Conservation (phyloP, 1,140 invertebrate species). For the Penaeus vannamei region DNA sequence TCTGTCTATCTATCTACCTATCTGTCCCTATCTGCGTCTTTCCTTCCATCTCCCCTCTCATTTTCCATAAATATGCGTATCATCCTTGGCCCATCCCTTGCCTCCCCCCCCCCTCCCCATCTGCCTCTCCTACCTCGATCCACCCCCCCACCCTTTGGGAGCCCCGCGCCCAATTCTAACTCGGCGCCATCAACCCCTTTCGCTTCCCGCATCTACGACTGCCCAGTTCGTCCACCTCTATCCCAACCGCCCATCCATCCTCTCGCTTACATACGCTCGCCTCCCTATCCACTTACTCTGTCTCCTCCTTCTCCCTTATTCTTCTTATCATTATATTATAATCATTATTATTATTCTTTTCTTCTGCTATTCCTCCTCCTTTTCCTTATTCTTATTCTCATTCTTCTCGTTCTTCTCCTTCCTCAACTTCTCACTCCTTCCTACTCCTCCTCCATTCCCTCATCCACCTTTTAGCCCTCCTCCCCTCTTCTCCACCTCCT, state of each 20-base stretch:
- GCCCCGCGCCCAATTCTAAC: too few relatives aligned
- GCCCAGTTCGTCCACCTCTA: slow-evolving; percentile 25
- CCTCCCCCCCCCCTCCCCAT: too few relatives aligned
- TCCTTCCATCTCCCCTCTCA: too few relatives aligned
- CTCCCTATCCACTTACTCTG: not conserved
- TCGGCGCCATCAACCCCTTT: too few relatives aligned
- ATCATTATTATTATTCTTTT: not conserved
- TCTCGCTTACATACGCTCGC: slow-evolving; percentile 20
- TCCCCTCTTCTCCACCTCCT: not conserved
- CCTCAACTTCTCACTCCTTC: not conserved
- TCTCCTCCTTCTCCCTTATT: not conserved
- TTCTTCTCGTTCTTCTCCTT: not conserved
- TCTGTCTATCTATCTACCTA: slow-evolving; percentile 18
- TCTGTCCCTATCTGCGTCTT: too few relatives aligned
- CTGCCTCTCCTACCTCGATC: too few relatives aligned
- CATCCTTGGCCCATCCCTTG: too few relatives aligned
- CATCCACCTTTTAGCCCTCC: not conserved
- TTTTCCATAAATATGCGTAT: too few relatives aligned
- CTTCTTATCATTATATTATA: not conserved
- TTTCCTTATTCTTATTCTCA: not conserved
- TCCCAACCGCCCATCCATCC: slow-evolving; percentile 31
- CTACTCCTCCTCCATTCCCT: not conserved
- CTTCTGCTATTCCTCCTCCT: not conserved
- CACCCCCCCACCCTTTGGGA: too few relatives aligned
- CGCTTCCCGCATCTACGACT: slow-evolving; percentile 25